Percentiles rank a stretch among this genome's conserved stretches.
phyloP scores from a whole-genome alignment of 2,113 vertebrate genomes.

The Calidris pugnax region DNA sequence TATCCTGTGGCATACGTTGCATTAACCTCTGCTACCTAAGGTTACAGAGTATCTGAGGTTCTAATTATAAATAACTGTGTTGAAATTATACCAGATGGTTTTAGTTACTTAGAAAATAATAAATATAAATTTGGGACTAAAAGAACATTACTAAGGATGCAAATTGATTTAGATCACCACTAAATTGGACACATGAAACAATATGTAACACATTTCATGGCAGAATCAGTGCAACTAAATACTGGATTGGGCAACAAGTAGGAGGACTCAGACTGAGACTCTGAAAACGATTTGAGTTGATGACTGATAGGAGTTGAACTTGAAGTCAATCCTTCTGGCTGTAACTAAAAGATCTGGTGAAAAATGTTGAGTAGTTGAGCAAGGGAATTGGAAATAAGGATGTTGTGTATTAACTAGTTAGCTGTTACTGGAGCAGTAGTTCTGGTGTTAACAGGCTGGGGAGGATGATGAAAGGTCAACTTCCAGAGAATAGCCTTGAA shows the following conservation, averaged over 20 bases:
- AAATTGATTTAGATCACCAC: background rate
- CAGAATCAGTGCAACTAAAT: background rate
- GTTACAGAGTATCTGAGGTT: background rate
- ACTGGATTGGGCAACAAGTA: background rate
- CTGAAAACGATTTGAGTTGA: background rate
- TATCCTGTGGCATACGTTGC: background rate
- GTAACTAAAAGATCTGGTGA: background rate
- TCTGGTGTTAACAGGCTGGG: background rate
- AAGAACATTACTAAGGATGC: background rate
- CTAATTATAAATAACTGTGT: background rate
- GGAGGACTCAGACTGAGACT: background rate
- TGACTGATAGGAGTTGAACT: background rate
- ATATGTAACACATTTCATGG: background rate
- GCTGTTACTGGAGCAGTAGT: background rate
- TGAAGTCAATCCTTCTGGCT: background rate
- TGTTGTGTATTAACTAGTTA: background rate
- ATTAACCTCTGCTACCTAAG: background rate
- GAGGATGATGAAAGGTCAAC: background rate
- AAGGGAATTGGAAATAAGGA: background rate
- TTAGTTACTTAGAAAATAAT: background rate
- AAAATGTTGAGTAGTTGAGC: background rate
- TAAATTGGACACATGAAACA: background rate
- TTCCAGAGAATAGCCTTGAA: background rate
- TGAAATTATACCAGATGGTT: background rate
- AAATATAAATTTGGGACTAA: background rate